A percentile compares a stretch with the other conserved stretches of the same genome.
phyloP scores from a whole-genome alignment of 2,888 invertebrate genomes.

The Drosophila diplacantha region DNA sequence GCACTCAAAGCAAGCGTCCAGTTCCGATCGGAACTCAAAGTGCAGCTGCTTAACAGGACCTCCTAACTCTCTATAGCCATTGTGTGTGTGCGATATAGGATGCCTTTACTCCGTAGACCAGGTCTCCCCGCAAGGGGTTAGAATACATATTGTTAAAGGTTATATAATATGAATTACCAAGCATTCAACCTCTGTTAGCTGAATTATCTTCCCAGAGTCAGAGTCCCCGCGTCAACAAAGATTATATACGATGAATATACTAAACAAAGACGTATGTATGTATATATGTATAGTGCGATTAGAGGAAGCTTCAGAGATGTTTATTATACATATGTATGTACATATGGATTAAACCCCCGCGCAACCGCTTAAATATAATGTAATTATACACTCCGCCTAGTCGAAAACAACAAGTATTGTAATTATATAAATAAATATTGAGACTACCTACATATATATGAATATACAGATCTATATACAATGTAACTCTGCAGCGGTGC shows the following conservation, averaged over 20 bases:
- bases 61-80: slow-evolving; percentile 31
- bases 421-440: slow-evolving; percentile 57
- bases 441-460: slow-evolving; percentile 43
- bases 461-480: slow-evolving; percentile 46
- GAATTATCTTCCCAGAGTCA: slow-evolving; percentile 36
- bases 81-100: slow-evolving; percentile 41
- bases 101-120: slow-evolving; percentile 36
- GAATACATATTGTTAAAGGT: slow-evolving; percentile 54
- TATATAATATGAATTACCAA: slow-evolving; percentile 38
- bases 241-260: slow-evolving; percentile 32
- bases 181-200: slow-evolving; percentile 52
- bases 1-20: slow-evolving; percentile 22
- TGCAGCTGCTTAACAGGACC: slow-evolving; percentile 46
- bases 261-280: slow-evolving; percentile 34
- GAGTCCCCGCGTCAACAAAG: slow-evolving; percentile 15
- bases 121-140: slow-evolving; percentile 15
- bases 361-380: slow-evolving; percentile 38
- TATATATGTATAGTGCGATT: slow-evolving; percentile 41
- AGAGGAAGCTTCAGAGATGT: slow-evolving; percentile 33
- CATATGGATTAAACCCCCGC: slow-evolving; percentile 26
- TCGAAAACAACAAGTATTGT: slow-evolving; percentile 48
- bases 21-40: slow-evolving; percentile 38
- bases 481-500: slow-evolving; percentile 38
- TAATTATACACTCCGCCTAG: slow-evolving; percentile 37
- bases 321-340: slow-evolving; percentile 42